Conservation (phyloP, 53 echinoderm and acorn worm species). For the Antedon mediterranea region DNA sequence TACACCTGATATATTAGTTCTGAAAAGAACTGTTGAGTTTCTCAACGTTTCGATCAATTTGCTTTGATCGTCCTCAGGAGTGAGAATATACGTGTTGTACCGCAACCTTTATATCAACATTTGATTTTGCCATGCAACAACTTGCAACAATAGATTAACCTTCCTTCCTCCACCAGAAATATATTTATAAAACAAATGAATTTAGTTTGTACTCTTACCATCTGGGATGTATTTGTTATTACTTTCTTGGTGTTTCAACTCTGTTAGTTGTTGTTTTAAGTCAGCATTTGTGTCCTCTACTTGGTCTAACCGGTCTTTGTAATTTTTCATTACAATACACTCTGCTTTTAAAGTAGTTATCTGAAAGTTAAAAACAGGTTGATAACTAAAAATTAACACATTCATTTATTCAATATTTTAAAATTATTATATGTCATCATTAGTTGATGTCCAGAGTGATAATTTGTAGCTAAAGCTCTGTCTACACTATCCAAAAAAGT, state of each 20-base stretch:
- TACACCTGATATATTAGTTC: too few relatives aligned
- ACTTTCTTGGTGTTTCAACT: not conserved
- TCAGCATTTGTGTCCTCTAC: not conserved
- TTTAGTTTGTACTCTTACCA: not conserved
- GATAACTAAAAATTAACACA: not conserved
- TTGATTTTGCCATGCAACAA: too few relatives aligned
- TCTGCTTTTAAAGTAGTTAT: not conserved
- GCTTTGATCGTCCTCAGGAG: too few relatives aligned
- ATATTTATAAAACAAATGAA: not conserved
- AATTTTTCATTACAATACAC: not conserved
- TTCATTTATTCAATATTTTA: slow-evolving; percentile 53
- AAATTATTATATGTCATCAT: not conserved
- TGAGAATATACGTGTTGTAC: too few relatives aligned
- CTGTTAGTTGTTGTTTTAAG: not conserved
- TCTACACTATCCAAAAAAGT: too few relatives aligned
- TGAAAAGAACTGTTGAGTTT: too few relatives aligned
- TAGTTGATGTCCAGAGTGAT: too few relatives aligned
- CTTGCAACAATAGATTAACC: too few relatives aligned
- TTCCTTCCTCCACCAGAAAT: not conserved
- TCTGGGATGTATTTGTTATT: not conserved
- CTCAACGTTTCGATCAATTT: too few relatives aligned
- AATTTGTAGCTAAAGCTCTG: too few relatives aligned
- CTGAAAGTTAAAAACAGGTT: not conserved
- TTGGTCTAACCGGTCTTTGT: not conserved
- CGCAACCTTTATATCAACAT: too few relatives aligned